Evolutionary conservation across 2,113 vertebrate genomes (phyloP).

Genomic region (Polypterus bichir): DNA sequence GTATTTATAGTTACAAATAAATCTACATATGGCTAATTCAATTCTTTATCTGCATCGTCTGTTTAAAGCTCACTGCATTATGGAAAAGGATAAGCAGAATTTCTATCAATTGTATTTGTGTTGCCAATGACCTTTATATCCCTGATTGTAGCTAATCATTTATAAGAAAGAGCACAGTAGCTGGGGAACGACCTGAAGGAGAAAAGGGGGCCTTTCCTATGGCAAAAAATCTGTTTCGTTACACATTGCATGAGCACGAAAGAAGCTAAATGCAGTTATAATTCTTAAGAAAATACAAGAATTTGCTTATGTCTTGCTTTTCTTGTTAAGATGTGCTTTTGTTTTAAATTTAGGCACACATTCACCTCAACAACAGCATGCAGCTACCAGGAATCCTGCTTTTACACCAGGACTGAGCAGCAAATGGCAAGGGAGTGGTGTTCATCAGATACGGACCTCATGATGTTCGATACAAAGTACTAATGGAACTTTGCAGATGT

Average conservation of each 20-base stretch:
- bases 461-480: conserved; percentile 28
- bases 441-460: conserved; percentile 25
- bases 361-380: conserved; percentile 45
- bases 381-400: conserved; percentile 40
- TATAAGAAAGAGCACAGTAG: neutral
- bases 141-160: neutral
- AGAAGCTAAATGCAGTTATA: conserved; percentile 36
- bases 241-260: conserved; percentile 37
- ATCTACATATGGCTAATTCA: neutral
- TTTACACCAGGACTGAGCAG: conserved; percentile 41
- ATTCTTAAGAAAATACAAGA: conserved; percentile 43
- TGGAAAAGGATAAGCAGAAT: neutral
- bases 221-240: neutral
- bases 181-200: conserved; percentile 7
- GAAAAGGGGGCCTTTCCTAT: conserved; percentile 24
- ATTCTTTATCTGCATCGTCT: neutral
- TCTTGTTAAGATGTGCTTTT: conserved; percentile 42
- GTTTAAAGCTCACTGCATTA: neutral
- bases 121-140: neutral
- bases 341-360: conserved; percentile 40
- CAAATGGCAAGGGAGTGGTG: conserved; percentile 45
- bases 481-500: conserved; percentile 38
- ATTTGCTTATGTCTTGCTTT: conserved; percentile 31
- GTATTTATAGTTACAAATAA: no score
- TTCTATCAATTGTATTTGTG: neutral